phyloP scores from a whole-genome alignment of 2,113 vertebrate genomes.

The Triplophysa rosa region DNA sequence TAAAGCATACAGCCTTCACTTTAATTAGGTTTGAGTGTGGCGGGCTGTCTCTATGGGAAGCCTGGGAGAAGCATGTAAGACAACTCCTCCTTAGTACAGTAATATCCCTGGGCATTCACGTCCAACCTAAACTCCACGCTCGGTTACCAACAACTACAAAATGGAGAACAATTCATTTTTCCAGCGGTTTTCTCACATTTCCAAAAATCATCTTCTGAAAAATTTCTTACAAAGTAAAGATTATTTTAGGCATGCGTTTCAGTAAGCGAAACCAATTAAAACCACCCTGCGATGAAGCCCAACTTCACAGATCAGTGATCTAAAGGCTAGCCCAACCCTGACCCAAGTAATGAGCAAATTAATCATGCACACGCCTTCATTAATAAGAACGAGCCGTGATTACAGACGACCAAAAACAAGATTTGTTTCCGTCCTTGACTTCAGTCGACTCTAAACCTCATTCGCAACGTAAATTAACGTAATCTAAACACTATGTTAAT shows the following conservation, averaged over 20 bases:
- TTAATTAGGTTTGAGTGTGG: constrained; percentile 56
- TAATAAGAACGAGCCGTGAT: constrained; percentile 40
- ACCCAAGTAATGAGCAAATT: constrained; percentile 44
- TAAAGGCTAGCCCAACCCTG: constrained; percentile 39
- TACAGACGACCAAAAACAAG: neutral
- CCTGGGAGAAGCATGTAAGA: constrained; percentile 50
- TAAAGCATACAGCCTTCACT: constrained; percentile 54
- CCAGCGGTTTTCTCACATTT: constrained; percentile 16
- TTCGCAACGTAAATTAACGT: constrained; percentile 26
- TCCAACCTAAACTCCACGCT: constrained; percentile 20
- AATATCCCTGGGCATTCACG: constrained; percentile 43
- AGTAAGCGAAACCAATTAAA: constrained; percentile 7
- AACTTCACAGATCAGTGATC: constrained; percentile 37
- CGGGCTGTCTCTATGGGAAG: constrained; percentile 49
- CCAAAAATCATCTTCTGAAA: neutral
- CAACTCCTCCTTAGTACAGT: constrained; percentile 44
- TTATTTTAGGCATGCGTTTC: neutral
- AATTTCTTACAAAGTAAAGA: neutral
- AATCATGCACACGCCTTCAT: constrained; percentile 36
- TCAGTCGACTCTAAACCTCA: neutral
- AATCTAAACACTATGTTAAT: constrained; percentile 7
- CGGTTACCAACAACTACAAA: constrained; percentile 33
- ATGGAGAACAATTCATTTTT: constrained; percentile 13
- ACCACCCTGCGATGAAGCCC: neutral
- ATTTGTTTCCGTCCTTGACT: neutral